Base-by-base conservation (phyloP, 2,888 invertebrate genomes). In the Nebria brevicollis region DNA sequence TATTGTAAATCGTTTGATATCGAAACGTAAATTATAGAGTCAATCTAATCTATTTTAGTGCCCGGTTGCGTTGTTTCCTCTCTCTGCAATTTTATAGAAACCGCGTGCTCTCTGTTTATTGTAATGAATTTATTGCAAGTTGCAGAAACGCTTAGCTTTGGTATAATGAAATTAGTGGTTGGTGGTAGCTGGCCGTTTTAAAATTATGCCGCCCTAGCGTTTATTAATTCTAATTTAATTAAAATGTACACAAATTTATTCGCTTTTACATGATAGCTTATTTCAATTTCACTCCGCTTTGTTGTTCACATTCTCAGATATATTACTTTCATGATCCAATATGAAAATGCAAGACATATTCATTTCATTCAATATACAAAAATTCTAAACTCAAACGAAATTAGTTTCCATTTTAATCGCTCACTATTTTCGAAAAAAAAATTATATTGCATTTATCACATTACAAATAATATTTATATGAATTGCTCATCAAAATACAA, bases 221-320 rank as follows among this genome's bases (percentile, higher is more conserved):
- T 78, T 73, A 78, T 78, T 78, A 73, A 77, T 72, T 77, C 65
- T 65, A 77, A 73, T 78, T 78, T 64, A 78, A 78, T 78, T 78
- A 73, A 78, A 78, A 78, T 78, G 41, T 78, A 78, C 78, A 73
- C 73, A 66, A 73, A 78, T 78, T 78, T 78, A 78, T 78, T 73
- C 70, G 34, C 5, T 15, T 34, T 70, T 66, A 25, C 25, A 25
- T 66, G 25, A 66, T 25, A 25, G 15, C 66, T 66, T 70, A 70
- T 70, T 70, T 20, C 54, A 20, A 11, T 70, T 20, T 70, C n/a
- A 70, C 25, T 4, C 6, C 4, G 25, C 1, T 70, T 70, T 70
- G 34, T 6, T 70, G 70, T 34, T 54, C 4, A 54, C 54, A 54
- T 54, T 54, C 54, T 54, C 77, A 25, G 72, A 8, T 66, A 42